Evolutionary conservation across 2,797 vertebrate species (phyloP), one percentile per base, ranked within the genome.

Genomic region (Rhadinocentrus ornatus): DNA sequence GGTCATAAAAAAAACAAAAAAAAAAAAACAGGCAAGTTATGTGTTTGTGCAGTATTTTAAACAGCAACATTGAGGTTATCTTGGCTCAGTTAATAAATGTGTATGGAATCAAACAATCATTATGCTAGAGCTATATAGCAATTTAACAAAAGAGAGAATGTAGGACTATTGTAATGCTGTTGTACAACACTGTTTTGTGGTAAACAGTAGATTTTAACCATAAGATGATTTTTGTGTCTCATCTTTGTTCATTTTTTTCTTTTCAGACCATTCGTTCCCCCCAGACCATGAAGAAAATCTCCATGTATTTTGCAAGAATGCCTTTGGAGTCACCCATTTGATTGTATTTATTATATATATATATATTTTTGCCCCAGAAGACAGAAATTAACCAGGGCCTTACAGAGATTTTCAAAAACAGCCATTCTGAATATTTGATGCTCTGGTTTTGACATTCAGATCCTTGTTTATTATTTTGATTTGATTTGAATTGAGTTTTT

Each of bases 251-350:
- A 54, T 53, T 55, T n/a, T 77, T 78, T 0, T 8, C 78, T 66
- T 89, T 85, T 44, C 82, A 90, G 92, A 85, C 65, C 3, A 60
- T 67, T 61, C 77, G 82, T 56, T 93, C 95, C 12, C 95, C 95
- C 16, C 89, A 86, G 69, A 94, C 89, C 74, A 96, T 95, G 94
- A 96, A 96, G 92, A 99, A 98, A 91, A 99, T 99, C 88, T 98
- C 96, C 57, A 94, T 93, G 0, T 99, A 98, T 87, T 99, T 99
- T 77, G 89, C 90, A 7, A 96, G 92, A 89, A 95, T 90, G 56
- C 85, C 74, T 86, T 67, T 91, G 87, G 89, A 94, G 61, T 95
- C 89, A 95, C 27, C 27, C 3, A 2, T 20, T 11, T 29, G 24
- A 24, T 64, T 72, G 71, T 72, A 66, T 62, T n/a, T n/a, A n/a